Base-by-base conservation (phyloP, 2,888 invertebrate genomes). In the Parasteatoda lunata region DNA sequence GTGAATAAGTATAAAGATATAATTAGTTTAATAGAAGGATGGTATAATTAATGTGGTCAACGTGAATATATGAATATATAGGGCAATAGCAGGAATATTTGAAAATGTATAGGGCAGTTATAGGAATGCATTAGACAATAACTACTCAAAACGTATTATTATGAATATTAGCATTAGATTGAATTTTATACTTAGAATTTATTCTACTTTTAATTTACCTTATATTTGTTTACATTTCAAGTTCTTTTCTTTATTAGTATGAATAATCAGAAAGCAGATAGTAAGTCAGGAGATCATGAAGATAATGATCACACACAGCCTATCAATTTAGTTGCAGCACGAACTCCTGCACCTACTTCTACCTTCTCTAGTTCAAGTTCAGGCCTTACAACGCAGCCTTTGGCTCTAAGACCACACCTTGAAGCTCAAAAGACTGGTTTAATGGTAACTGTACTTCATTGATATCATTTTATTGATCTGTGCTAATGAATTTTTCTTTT, bases 221-320 rank as follows among this genome's bases (percentile, higher is more conserved):
- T 30, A 30, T 30, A 30, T 30, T 30, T 30, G 30, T 30, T 30
- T 30, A 30, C 30, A 30, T 30, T 30, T 30, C 30, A 30, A 30
- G 2, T 30, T 30, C 1, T 49, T 80, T 7, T 72, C 75, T 30
- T 69, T 66, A 77, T 64, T n/a, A 82, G 77, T 48, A 88, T 88
- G 88, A 88, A 83, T 54, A 88, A 83, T 71, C 88, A 77, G 49
- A 88, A 88, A 64, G 48, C 69, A n/a, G 84, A 88, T 52, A 77
- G 8, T 15, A 84, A 84, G 69, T 11, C 66, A 47, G 30, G 48
- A 64, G 88, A 88, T 54, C 84, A 84, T 70, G 88, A 88, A 45
- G 88, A 88, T 65, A 64, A 72, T 68, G 88, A 83, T 84, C 88
- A 88, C 64, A 73, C 77, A 13, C 88, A 88, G 48, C 88, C 88